Conservation (phyloP, 2,888 invertebrate species). For the Drosophila recens region DNA sequence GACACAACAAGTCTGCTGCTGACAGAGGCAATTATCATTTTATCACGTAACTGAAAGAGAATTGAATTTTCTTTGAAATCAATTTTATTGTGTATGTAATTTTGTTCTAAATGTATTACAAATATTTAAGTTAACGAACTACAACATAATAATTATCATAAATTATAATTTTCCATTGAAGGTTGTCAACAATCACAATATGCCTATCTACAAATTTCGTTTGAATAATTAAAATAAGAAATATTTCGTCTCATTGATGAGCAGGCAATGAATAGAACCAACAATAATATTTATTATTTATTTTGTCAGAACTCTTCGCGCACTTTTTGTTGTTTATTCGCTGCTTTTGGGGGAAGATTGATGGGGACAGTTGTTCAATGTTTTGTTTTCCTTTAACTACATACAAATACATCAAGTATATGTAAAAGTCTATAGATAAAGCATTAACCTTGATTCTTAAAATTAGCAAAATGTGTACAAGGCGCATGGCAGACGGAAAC, state of each 20-base stretch:
- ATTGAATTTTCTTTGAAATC: slow-evolving; percentile 2
- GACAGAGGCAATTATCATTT: slow-evolving; percentile 2
- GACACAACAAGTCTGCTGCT: slow-evolving; percentile 1
- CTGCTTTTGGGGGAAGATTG: slow-evolving; percentile 53
- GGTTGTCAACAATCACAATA: not conserved
- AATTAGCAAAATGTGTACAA: slow-evolving; percentile 68
- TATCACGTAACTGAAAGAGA: not conserved
- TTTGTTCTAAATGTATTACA: not conserved
- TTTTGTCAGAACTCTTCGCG: slow-evolving; percentile 14
- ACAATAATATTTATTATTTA: slow-evolving; percentile 49
- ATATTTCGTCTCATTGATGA: slow-evolving; percentile 7
- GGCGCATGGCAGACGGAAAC: slow-evolving; percentile 49
- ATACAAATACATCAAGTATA: slow-evolving; percentile 13
- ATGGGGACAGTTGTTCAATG: slow-evolving; percentile 77
- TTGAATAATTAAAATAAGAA: slow-evolving; percentile 35
- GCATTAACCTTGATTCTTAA: slow-evolving; percentile 71
- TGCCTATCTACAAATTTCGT: not conserved
- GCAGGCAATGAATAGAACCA: slow-evolving; percentile 8
- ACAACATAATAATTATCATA: not conserved
- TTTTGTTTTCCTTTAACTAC: slow-evolving; percentile 50
- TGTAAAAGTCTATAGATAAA: slow-evolving; percentile 12
- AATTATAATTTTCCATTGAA: not conserved
- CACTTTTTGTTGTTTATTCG: slow-evolving; percentile 38
- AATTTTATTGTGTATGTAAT: not conserved
- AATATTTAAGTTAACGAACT: not conserved